Evolutionary conservation across 2,797 vertebrate species (phyloP).

Genomic region (Garrulus glandarius): DNA sequence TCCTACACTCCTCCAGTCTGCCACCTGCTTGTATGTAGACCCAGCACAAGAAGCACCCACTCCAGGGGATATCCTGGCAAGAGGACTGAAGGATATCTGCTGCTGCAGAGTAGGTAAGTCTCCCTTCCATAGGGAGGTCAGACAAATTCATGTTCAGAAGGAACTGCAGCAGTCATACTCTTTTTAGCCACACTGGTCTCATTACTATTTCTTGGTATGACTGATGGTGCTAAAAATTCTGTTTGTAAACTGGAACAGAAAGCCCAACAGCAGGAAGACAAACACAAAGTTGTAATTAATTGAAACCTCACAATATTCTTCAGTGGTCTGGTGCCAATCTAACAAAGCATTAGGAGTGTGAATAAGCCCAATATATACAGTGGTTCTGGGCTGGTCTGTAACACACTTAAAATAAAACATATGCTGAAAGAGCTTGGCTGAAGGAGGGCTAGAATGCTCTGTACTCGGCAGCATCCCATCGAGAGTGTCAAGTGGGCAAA

Average conservation of each 20-base stretch:
- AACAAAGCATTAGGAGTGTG: constrained; percentile 22
- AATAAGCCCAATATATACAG: constrained; percentile 27
- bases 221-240: constrained; percentile 29
- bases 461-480: constrained; percentile 1
- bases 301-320: constrained; percentile 40
- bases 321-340: constrained; percentile 9
- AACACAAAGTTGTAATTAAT: constrained; percentile 39
- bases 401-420: constrained; percentile 49
- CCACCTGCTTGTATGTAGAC: constrained; percentile 53
- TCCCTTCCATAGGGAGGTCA: background rate
- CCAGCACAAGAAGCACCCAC: constrained; percentile 49
- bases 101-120: constrained; percentile 4
- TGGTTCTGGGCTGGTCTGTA: constrained; percentile 16
- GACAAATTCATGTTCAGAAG: background rate
- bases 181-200: background rate
- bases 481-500: constrained; percentile 54
- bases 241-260: constrained; percentile 23
- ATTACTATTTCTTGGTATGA: constrained; percentile 20
- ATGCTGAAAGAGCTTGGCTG: constrained; percentile 27
- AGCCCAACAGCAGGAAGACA: constrained; percentile 48
- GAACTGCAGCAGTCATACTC: background rate
- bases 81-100: background rate
- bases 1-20: constrained; percentile 67
- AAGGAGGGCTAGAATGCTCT: constrained; percentile 12
- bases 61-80: constrained; percentile 18